Percentiles rank a stretch among this genome's conserved stretches.
phyloP scores from a whole-genome alignment of 2,797 vertebrate genomes.

The Arremon aurantiirostris region DNA sequence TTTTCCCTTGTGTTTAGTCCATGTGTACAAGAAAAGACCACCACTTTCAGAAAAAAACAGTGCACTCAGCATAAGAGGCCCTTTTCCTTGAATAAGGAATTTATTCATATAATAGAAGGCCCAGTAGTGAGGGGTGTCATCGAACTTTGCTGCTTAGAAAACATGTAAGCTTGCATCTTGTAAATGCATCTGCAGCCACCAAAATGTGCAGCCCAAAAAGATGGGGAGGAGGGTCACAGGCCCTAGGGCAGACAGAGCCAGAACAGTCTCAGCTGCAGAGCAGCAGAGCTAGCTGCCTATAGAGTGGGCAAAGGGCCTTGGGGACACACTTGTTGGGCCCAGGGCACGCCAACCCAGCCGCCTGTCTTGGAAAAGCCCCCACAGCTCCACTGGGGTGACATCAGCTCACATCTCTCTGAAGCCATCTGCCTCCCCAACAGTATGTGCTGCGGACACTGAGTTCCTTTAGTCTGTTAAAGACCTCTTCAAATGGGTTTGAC shows the following conservation, averaged over 20 bases:
- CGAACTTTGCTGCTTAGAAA: rapidly evolving
- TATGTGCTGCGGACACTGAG: neutral
- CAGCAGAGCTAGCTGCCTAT: neutral
- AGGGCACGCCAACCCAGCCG: rapidly evolving
- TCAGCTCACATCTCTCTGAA: neutral
- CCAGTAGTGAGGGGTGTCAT: neutral
- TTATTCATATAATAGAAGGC: neutral
- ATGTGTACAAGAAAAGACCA: neutral
- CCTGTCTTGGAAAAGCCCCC: neutral
- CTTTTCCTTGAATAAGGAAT: neutral
- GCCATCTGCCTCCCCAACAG: neutral
- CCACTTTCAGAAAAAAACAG: neutral
- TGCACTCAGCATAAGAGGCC: neutral
- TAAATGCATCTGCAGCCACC: rapidly evolving
- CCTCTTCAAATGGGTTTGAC: neutral
- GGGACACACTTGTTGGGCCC: rapidly evolving
- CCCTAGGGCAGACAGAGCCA: neutral
- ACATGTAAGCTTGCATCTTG: neutral
- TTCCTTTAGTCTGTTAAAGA: neutral
- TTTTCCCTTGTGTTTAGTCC: neutral
- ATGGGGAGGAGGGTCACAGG: rapidly evolving
- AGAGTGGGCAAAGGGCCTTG: rapidly evolving
- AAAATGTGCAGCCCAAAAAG: neutral
- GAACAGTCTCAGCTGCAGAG: neutral
- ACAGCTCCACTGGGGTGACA: neutral